Evolutionary conservation across 2,113 vertebrate species (phyloP).

Genomic region (Lepus europaeus): DNA sequence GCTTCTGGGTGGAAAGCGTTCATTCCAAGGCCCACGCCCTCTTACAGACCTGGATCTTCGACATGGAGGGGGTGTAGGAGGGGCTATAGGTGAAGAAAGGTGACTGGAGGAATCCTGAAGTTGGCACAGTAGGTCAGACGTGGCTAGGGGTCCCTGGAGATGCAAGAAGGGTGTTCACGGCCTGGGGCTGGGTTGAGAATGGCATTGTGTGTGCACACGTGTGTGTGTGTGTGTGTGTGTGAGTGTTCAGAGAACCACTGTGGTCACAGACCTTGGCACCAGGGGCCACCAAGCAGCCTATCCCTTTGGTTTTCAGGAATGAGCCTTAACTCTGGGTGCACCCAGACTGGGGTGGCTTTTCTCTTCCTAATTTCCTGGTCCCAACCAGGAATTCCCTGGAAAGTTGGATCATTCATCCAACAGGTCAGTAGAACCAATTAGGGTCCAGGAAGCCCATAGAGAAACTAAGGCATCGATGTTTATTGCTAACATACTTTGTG

Average conservation of each 20-base stretch:
- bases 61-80: not conserved
- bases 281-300: no score
- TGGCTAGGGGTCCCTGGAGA: no score
- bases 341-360: not conserved
- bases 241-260: not conserved
- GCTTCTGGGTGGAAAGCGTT: not conserved
- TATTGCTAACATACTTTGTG: not conserved
- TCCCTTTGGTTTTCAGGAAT: not conserved
- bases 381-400: not conserved
- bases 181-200: not conserved
- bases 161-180: not conserved
- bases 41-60: not conserved
- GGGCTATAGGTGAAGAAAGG: not conserved
- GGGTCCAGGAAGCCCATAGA: not conserved
- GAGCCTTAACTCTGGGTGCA: not conserved
- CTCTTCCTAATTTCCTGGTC: not conserved
- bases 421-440: not conserved
- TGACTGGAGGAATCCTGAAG: not conserved
- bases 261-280: not conserved
- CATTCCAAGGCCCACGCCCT: not conserved
- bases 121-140: not conserved
- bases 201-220: no score
- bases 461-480: not conserved
- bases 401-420: not conserved
- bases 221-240: not conserved